Evolutionary conservation across 2,797 vertebrate species (phyloP), one percentile per base, ranked within the genome.

Genomic region (Dryobates pubescens): DNA sequence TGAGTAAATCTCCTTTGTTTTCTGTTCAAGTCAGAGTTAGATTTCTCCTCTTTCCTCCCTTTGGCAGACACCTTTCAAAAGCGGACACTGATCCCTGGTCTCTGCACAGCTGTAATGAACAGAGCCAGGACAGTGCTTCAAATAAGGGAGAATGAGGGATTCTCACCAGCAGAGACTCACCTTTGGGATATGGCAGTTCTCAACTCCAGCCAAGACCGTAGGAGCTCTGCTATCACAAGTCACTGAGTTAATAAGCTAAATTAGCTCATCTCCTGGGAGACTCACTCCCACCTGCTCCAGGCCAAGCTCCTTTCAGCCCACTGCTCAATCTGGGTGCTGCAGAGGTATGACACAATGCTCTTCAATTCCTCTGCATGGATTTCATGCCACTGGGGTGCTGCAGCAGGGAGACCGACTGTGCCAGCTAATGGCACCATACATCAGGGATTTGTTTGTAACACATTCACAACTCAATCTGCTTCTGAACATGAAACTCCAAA

Each of bases 251-350:
- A 92, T 56, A 59, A 0, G 8, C 82, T 70, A 65, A 95, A 82
- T 85, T 79, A 92, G 90, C 82, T 89, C 81, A 88, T 93, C 89
- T 93, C 88, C 81, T 54, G 58, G 77, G 77, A 96, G 32, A 93
- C 51, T 80, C 85, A 62, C 64, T 89, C 93, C 92, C 59, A 91
- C 85, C 91, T 92, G 71, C 75, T 88, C 57, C 71, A 87, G 80
- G 54, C 61, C 79, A 87, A 75, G 77, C 75, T 92, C 73, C 32
- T 80, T 70, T 17, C 68, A 91, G 68, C 61, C 73, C 92, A 51
- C 61, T 36, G 79, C 2, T 18, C 41, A 67, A 62, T 58, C 27
- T 57, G 20, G 56, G 87, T 59, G 78, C 45, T 2, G 3, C 84
- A 92, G 57, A 89, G 59, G n/a, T 17, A 30, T 24, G 53, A 62